phyloP scores from a whole-genome alignment of 2,888 invertebrate genomes.

The Lordiphosa fenestrarum region DNA sequence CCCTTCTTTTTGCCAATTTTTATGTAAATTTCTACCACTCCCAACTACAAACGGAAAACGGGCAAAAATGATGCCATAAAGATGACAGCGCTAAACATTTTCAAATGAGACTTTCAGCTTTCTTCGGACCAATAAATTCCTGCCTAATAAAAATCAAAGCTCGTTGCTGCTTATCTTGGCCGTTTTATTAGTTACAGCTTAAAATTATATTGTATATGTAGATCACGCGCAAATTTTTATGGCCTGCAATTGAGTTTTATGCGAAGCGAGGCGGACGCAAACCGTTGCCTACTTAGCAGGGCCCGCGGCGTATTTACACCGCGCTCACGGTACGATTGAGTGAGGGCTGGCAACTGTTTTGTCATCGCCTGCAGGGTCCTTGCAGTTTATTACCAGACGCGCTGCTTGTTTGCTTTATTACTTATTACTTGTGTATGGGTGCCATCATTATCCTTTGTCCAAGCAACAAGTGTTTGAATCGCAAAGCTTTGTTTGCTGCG shows the following conservation, averaged over 20 bases:
- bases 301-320: constrained; percentile 42
- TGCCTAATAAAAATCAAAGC: constrained; percentile 65
- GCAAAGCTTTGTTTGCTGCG: constrained; percentile 56
- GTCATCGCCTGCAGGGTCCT: constrained; percentile 22
- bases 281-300: constrained; percentile 59
- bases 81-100: constrained; percentile 52
- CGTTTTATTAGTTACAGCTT: constrained; percentile 68
- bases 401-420: constrained; percentile 58
- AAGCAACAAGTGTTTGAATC: constrained; percentile 75
- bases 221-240: constrained; percentile 63
- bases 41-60: constrained; percentile 43
- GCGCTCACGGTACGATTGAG: constrained; percentile 13
- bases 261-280: constrained; percentile 17
- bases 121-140: constrained; percentile 32
- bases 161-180: constrained; percentile 45
- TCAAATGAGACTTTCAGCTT: constrained; percentile 51
- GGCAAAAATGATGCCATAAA: constrained; percentile 56
- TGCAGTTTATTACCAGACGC: constrained; percentile 53
- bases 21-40: constrained; percentile 30
- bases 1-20: constrained; percentile 26
- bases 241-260: constrained; percentile 69
- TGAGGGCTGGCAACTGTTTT: constrained; percentile 18
- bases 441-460: constrained; percentile 67
- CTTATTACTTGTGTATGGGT: constrained; percentile 39
- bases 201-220: constrained; percentile 55